A percentile compares a stretch with the other conserved stretches of the same genome.
These are phyloP conservation scores for Aphelenchoides avenae DNA, from an alignment of 1,140 invertebrate genomes.

Conservation along the genomic window DNA sequence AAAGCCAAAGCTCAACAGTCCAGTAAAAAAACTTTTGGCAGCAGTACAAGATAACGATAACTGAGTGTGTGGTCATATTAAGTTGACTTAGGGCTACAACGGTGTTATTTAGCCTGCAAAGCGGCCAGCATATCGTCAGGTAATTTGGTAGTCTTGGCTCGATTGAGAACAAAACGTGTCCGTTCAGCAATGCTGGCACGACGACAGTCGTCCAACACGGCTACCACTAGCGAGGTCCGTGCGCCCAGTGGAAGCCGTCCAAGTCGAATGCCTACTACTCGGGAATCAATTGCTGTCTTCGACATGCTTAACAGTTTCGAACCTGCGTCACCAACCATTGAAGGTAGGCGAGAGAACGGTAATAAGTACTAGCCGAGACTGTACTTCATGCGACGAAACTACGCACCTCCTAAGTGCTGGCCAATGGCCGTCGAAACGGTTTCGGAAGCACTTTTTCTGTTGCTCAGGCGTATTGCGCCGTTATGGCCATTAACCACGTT, in stretches of 20 bases:
- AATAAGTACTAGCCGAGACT: constrained; percentile 4
- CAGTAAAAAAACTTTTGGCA: too few relatives aligned
- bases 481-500: constrained; percentile 1
- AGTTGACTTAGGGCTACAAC: too few relatives aligned
- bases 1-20: too few relatives aligned
- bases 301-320: constrained; percentile 36
- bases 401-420: not conserved
- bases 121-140: constrained; percentile 45
- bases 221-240: not conserved
- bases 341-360: constrained; percentile 18
- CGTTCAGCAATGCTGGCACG: constrained; percentile 46
- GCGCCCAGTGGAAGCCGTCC: too few relatives aligned
- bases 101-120: constrained; percentile 42
- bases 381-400: too few relatives aligned
- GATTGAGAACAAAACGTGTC: too few relatives aligned
- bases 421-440: constrained; percentile 13
- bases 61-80: too few relatives aligned
- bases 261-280: too few relatives aligned
- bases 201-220: constrained; percentile 27
- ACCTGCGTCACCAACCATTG: constrained; percentile 11
- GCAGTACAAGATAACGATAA: too few relatives aligned
- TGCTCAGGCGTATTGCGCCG: not conserved
- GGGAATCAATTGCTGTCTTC: constrained; percentile 40
- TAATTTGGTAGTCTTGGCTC: too few relatives aligned
- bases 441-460: constrained; percentile 6